Evolutionary conservation across 2,888 invertebrate genomes (phyloP), one percentile per base, ranked within the genome.

Genomic region (Hirtodrosophila trivittata): DNA sequence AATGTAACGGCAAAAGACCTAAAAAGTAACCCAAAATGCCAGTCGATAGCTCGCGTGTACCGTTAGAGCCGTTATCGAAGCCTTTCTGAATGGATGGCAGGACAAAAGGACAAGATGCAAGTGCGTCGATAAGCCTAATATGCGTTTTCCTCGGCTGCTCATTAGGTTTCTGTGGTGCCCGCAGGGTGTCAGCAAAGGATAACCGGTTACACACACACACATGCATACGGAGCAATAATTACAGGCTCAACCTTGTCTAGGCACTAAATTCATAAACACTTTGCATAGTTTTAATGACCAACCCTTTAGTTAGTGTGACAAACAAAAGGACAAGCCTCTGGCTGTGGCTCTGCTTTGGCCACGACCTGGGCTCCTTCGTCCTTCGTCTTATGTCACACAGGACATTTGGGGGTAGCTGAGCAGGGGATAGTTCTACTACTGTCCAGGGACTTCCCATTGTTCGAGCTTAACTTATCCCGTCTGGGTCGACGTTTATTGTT

Each of bases 181-280:
- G 33, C 35, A 14, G 68, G 68, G 50, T 38, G 38, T 39, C 16
- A 12, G 45, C 62, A 43, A 63, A n/a, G 69, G 41, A 66, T 62
- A 70, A 71, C 66, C 56, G 67, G 72, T 66, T 66, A 49, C 49
- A 43, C 21, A 41, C 39, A 59, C 75, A 68, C 77, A 69, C 25
- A 41, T 16, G 9, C n/a, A 28, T 28, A 28, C 28, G 5, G 70
- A 76, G 46, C 75, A 64, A 76, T 77, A 85, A 86, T 85, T 83
- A 86, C 56, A 47, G 54, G 59, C 50, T 64, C 56, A 45, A 28
- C 12, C 59, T 42, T 37, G 32, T 38, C 43, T 46, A 49, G 32
- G 65, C 76, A 80, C 75, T 82, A 84, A 75, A 83, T 78, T 84
- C 82, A 81, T 84, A 88, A 88, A 87, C 84, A 86, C 86, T 87